Base-by-base conservation (phyloP, 1,140 invertebrate species). In the Sitodiplosis mosellana region DNA sequence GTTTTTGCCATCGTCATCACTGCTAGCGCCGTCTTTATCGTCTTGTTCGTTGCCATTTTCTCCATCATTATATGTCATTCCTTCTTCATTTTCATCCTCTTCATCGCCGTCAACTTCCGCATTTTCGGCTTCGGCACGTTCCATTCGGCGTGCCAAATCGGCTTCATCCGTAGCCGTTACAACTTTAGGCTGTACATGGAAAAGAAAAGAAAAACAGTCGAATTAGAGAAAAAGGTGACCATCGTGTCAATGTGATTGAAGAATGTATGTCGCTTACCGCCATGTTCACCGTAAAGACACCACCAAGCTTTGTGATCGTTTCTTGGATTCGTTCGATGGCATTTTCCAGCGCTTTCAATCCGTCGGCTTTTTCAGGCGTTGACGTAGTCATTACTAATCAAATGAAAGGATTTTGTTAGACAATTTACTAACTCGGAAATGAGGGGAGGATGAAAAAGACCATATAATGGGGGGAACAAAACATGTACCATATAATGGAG, bases 81-180 rank as follows among this genome's bases (percentile, higher is more conserved):
- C 66, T 43, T 61, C 61, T 48, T 81, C 82, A 36, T 79, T 78
- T 49, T 84, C 81, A 53, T 87, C 83, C 48, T 86, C 83, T 37
- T 87, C 87, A 53, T 87, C 86, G 60, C 88, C 82, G 53, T 82
- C 83, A 14, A 95, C 87, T 71, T 99, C 91, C 2, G 82, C 80
- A 66, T 96, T 97, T 64, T 93, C 88, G 46, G 83, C 76, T 64
- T 96, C 92, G 11, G 93, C 80, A 48, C 82, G 74, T 69, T 97
- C 89, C 80, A 99, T 81, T 65, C 93, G 85, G 61, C 85, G 75
- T 14, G 86, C 83, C 51, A 98, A 70, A 65, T 97, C 93, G 1
- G 86, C 87, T 68, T 99, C 95, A 66, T 99, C 95, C 11, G 87
- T 83, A 45, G 95, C 93, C 19, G 95, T 98, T 8, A 99, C 92